Evolutionary conservation across 2,113 vertebrate genomes (phyloP).

Genomic region (Rhipidura dahli): DNA sequence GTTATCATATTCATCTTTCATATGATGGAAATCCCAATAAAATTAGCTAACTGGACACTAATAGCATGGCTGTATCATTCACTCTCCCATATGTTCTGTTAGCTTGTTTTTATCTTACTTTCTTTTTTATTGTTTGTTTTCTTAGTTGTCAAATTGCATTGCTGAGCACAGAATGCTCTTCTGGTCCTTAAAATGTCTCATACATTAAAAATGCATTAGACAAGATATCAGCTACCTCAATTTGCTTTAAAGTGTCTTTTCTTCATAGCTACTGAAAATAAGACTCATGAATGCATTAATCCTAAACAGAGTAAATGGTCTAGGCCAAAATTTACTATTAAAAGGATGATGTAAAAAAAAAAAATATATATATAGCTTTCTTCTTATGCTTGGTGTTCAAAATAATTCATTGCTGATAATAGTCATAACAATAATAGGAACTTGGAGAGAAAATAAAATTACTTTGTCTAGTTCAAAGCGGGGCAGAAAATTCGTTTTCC

Average conservation of each 20-base stretch:
- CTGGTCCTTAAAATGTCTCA: background rate
- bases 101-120: background rate
- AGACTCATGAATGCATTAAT: background rate
- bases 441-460: background rate
- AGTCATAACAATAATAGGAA: background rate
- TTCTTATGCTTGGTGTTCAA: background rate
- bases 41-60: background rate
- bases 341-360: background rate
- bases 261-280: background rate
- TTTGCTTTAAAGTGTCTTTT: constrained; percentile 7
- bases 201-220: constrained; percentile 28
- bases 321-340: background rate
- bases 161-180: background rate
- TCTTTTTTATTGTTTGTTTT: background rate
- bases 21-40: background rate
- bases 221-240: background rate
- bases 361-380: background rate
- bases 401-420: background rate
- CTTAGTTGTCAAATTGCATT: background rate
- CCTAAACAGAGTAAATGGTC: background rate
- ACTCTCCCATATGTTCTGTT: background rate
- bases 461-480: background rate
- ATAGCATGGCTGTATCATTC: background rate
- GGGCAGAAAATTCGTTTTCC: background rate
- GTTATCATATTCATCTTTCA: background rate